phyloP scores from a whole-genome alignment of 2,797 vertebrate species.

The Enteromius argenteus region DNA sequence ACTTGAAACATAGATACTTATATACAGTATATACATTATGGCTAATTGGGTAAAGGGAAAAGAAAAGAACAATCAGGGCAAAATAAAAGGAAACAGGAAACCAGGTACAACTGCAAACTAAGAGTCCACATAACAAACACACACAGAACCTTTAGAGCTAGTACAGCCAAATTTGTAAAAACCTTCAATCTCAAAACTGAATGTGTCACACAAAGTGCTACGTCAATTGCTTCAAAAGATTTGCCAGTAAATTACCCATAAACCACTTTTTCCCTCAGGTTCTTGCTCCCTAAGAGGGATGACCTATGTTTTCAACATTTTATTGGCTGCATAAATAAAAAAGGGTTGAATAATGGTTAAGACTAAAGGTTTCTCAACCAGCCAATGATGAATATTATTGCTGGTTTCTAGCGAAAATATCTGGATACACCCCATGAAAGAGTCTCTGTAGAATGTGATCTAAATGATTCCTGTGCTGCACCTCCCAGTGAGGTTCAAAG shows the following conservation, averaged over 20 bases:
- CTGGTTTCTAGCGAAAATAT: constrained; percentile 47
- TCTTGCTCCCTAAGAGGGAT: constrained; percentile 39
- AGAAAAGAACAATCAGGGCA: neutral
- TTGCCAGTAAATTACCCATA: constrained; percentile 31
- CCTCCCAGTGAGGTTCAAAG: constrained; percentile 42
- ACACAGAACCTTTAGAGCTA: neutral
- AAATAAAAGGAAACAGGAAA: neutral
- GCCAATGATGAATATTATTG: constrained; percentile 59
- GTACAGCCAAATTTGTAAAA: neutral
- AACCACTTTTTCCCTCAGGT: constrained; percentile 21
- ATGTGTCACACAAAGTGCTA: constrained; percentile 1
- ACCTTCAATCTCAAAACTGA: neutral
- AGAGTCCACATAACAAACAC: neutral
- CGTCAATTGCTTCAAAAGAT: constrained; percentile 34
- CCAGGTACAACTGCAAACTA: neutral
- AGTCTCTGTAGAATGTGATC: constrained; percentile 31
- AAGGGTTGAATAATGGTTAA: constrained; percentile 46
- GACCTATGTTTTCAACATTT: constrained; percentile 59
- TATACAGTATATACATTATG: neutral
- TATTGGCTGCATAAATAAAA: constrained; percentile 64
- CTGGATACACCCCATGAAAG: constrained; percentile 32
- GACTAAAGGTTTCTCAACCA: constrained; percentile 59
- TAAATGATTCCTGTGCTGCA: constrained; percentile 29
- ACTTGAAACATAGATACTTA: neutral
- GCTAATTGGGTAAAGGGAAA: neutral